A percentile compares a stretch with the other conserved stretches of the same genome.
phyloP scores from a whole-genome alignment of 2,888 invertebrate species.

The Aphodius sticticus region DNA sequence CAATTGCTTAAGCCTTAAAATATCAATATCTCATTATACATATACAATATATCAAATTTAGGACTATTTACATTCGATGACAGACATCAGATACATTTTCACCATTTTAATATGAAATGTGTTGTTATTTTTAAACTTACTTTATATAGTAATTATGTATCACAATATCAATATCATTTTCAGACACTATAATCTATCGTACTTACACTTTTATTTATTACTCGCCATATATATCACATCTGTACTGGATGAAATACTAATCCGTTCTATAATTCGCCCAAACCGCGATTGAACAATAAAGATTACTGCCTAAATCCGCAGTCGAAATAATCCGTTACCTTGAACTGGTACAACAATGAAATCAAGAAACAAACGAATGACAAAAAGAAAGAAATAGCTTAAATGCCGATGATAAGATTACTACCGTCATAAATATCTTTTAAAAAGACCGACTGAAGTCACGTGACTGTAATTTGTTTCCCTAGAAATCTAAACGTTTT shows the following conservation, averaged over 20 bases:
- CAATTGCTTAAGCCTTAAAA: too few relatives aligned
- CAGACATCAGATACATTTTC: too few relatives aligned
- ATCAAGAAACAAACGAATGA: background rate
- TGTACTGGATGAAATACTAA: background rate
- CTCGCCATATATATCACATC: background rate
- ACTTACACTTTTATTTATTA: background rate
- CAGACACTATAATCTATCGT: slow-evolving; percentile 6
- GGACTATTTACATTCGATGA: too few relatives aligned
- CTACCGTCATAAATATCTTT: background rate
- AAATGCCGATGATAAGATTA: background rate
- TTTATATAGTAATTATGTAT: too few relatives aligned
- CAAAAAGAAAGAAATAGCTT: background rate
- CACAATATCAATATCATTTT: slow-evolving; percentile 22
- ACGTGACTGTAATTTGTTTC: background rate
- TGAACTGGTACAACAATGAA: background rate
- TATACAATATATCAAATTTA: too few relatives aligned
- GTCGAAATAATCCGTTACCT: background rate
- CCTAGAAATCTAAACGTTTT: background rate
- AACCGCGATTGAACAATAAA: background rate
- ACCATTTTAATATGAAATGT: too few relatives aligned
- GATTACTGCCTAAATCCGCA: background rate
- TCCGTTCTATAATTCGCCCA: background rate
- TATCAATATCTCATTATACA: too few relatives aligned
- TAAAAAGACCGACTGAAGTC: background rate
- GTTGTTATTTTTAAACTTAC: too few relatives aligned